Base-by-base conservation (phyloP, 2,113 vertebrate species). In the Colinus virginianus region DNA sequence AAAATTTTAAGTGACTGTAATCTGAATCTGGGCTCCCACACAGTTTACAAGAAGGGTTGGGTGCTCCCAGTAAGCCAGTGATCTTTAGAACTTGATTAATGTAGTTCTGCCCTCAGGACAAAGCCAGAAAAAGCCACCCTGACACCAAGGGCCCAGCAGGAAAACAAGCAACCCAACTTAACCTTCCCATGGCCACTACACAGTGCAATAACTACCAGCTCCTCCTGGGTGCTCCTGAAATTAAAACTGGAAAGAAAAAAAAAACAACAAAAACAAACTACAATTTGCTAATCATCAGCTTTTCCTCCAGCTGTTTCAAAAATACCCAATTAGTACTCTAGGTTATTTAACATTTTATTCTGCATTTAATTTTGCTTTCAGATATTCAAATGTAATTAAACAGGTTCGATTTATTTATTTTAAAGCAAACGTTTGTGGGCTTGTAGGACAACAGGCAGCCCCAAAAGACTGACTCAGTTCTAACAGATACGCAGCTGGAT, bases 291-390 rank as follows among this genome's bases (percentile, higher is more conserved):
- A 94, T 77, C 51, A 88, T 12, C 36, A 90, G 5, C 32, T 83
- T 79, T 79, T 87, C 76, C 62, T 74, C 69, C 71, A 88, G 83
- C 68, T 90, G 64, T 77, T 80, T 78, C 83, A 86, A 61, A 62
- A 90, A n/a, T 46, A 83, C 15, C 62, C 53, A 36, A 21, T 83
- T 59, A 58, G 42, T 74, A 55, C 67, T 56, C 30, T 2, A 32
- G 23, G 3, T 48, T 84, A 70, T 66, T 92, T 74, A 22, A 69
- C 59, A 77, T 83, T 80, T 83, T 63, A 53, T 63, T 66, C 83
- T 58, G 9, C 25, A 74, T 87, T 90, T 69, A 70, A 18, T 46
- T 88, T 70, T 84, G 20, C 32, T 88, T 90, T 87, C 40, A 70
- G 53, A 53, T 58, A 77, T 38, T 62, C n/a, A 74, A 43, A 46